Percentiles rank a stretch among this genome's conserved stretches.
phyloP scores from a whole-genome alignment of 2,113 vertebrate species.

The Siniperca chuatsi region DNA sequence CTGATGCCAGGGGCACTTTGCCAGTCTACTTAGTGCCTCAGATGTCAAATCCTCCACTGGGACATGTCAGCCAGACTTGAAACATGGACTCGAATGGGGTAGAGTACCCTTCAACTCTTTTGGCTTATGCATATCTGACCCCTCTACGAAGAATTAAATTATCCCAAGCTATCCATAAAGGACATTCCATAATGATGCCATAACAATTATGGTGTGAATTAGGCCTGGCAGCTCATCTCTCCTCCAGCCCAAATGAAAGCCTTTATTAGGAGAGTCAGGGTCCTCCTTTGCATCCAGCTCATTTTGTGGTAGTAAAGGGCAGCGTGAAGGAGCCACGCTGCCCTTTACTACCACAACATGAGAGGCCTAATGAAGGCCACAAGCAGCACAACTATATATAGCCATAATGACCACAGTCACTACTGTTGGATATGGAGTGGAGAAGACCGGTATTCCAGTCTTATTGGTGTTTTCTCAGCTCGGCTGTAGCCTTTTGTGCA shows the following conservation, averaged over 20 bases:
- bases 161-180: slow-evolving; percentile 55
- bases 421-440: slow-evolving; percentile 27
- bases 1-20: slow-evolving; percentile 77
- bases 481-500: slow-evolving; percentile 41
- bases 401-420: slow-evolving; percentile 64
- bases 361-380: slow-evolving; percentile 77
- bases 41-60: slow-evolving; percentile 75
- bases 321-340: slow-evolving; percentile 53
- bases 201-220: slow-evolving; percentile 64
- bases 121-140: slow-evolving; percentile 68
- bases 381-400: slow-evolving; percentile 68
- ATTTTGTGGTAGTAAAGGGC: slow-evolving; percentile 59
- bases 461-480: slow-evolving; percentile 64
- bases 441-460: slow-evolving; percentile 15
- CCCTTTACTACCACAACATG: slow-evolving; percentile 71
- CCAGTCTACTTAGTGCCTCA: slow-evolving; percentile 73
- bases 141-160: slow-evolving; percentile 55
- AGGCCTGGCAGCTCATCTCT: slow-evolving; percentile 68
- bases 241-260: slow-evolving; percentile 60
- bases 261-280: slow-evolving; percentile 61
- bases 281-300: slow-evolving; percentile 66
- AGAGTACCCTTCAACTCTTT: slow-evolving; percentile 73
- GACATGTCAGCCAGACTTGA: slow-evolving; percentile 72
- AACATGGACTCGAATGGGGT: slow-evolving; percentile 62
- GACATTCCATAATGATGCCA: slow-evolving; percentile 67